Conservation (phyloP, 1,140 invertebrate species). For the Geopemphigus sp. region DNA sequence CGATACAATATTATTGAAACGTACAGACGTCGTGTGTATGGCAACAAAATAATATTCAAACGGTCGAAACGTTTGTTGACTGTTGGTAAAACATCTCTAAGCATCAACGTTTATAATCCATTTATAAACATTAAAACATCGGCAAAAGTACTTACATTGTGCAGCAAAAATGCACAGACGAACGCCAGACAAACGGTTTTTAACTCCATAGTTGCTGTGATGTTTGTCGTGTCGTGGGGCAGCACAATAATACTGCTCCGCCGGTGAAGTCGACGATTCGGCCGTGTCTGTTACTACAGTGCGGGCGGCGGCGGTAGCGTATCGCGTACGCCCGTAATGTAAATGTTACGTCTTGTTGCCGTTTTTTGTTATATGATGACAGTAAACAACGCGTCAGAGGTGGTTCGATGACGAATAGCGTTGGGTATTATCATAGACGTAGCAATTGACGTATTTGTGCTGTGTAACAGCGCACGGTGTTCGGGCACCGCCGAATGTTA, state of each 20-base stretch:
- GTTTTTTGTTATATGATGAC: neutral
- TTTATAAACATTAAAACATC: too few species aligned
- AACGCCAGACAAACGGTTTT: conserved; percentile 18
- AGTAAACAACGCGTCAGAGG: too few species aligned
- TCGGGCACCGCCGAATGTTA: neutral
- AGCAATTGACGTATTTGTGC: neutral
- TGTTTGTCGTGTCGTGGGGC: neutral
- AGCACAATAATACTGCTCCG: neutral
- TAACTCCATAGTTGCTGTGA: neutral
- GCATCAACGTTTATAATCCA: too few species aligned
- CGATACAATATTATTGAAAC: too few species aligned
- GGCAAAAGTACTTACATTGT: conserved; percentile 5
- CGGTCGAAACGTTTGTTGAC: too few species aligned
- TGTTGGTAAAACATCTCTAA: too few species aligned
- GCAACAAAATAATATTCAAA: too few species aligned
- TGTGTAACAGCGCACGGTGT: neutral
- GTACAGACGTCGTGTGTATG: too few species aligned
- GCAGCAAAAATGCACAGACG: neutral
- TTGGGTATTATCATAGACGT: conserved; percentile 38
- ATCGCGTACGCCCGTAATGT: neutral
- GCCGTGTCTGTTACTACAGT: neutral
- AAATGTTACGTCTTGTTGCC: neutral
- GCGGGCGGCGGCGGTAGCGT: neutral
- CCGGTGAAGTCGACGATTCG: neutral
- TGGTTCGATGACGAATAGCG: neutral